Base-by-base conservation (phyloP, 2,797 vertebrate genomes). In the Echeneis naucrates region DNA sequence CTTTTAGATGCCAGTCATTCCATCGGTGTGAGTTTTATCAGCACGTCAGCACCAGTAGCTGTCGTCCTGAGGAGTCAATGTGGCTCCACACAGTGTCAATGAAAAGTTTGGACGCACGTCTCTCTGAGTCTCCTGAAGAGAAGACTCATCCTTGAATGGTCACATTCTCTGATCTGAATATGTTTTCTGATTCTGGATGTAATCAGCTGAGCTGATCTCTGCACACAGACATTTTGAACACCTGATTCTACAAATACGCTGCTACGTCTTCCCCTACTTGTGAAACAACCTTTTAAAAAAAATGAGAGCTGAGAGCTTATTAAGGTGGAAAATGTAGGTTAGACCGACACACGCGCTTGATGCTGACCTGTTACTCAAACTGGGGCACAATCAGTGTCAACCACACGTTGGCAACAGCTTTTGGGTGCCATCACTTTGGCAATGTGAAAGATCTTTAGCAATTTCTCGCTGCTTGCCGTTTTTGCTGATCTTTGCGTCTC, bases 21-120 rank as follows among this genome's bases (percentile, higher is more conserved):
- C 79, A 50, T 4, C 12, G 16, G 64, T 70, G 71, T 72, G 76
- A 63, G 62, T 53, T 69, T 81, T 70, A 81, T 87, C 75, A 30
- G 47, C 19, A 13, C n/a, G 81, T 75, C 69, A 78, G 26, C 87
- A 32, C 54, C 21, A 23, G 44, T 10, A 50, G 58, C 45, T 79
- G 63, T 57, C 30, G 55, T 38, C 26, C 38, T 44, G 24, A 53
- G 27, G n/a, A 17, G 48, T 35, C 37, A 48, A 42, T 12, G 19
- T 68, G 10, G 35, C 45, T 4, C 37, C 55, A 62, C 30, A 38
- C 32, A 33, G 32, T 33, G 9, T 32, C 32, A 33, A 8, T 33
- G 1, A 6, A 6, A 33, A 9, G 32, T 33, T 33, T 33, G 32
- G 32, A 33, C 32, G 33, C 32, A 7, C 8, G n/a, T n/a, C n/a